Percentiles rank a stretch among this genome's conserved stretches.
Conservation (phyloP, 2,797 vertebrate species). For the Tokudaia muenninki region DNA sequence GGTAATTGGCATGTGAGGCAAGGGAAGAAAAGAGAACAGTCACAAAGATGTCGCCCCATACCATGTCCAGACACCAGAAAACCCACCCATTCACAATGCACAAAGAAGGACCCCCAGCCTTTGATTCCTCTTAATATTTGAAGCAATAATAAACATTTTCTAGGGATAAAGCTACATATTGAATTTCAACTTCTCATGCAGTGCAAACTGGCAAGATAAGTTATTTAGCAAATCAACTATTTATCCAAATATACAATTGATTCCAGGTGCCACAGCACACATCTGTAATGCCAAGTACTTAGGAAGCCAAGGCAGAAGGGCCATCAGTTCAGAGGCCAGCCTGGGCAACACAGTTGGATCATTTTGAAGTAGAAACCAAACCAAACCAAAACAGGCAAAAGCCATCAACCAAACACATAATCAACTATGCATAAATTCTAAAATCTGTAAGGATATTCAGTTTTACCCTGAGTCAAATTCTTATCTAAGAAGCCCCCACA, state of each 20-base stretch:
- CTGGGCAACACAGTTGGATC: neutral
- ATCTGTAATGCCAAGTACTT: neutral
- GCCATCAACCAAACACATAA: neutral
- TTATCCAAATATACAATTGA: slow-evolving; percentile 44
- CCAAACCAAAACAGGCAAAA: neutral
- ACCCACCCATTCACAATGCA: neutral
- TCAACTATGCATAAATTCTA: neutral
- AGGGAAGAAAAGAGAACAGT: slow-evolving; percentile 23
- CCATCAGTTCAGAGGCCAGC: neutral
- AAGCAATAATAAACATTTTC: slow-evolving; percentile 28
- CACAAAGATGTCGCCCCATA: neutral
- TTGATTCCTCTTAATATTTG: slow-evolving; percentile 41
- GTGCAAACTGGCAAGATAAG: slow-evolving; percentile 62
- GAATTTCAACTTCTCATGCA: slow-evolving; percentile 22
- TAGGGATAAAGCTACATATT: slow-evolving; percentile 22
- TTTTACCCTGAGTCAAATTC: slow-evolving; percentile 28
- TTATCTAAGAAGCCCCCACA: slow-evolving; percentile 14
- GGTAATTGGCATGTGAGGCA: neutral
- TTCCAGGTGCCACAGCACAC: too few species aligned
- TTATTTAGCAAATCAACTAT: slow-evolving; percentile 53
- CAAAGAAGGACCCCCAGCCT: slow-evolving; percentile 17
- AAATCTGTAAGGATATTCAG: neutral
- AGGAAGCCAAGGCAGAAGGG: neutral
- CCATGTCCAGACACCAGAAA: neutral
- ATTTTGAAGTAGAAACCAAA: neutral